Evolutionary conservation across 2,113 vertebrate species (phyloP).

Genomic region (Sceloporus undulatus): DNA sequence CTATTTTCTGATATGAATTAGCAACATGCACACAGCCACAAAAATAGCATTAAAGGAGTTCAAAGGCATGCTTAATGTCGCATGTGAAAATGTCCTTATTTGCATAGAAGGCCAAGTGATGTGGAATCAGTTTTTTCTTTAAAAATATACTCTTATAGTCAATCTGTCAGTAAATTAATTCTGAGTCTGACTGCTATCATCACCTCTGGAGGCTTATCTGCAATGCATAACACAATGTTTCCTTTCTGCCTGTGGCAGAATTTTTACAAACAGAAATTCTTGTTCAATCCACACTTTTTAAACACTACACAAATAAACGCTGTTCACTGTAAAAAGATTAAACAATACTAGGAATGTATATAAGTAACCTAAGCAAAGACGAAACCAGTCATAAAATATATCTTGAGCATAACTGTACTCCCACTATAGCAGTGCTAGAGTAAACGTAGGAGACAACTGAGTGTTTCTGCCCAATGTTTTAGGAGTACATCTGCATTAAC

Average conservation of each 20-base stretch:
- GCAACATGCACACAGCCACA: not conserved
- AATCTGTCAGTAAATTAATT: not conserved
- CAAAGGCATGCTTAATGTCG: not conserved
- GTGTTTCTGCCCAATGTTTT: constrained; percentile 41
- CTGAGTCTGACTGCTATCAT: not conserved
- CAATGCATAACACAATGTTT: not conserved
- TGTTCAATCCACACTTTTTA: not conserved
- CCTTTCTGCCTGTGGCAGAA: not conserved
- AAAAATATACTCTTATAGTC: not conserved
- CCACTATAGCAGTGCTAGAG: not conserved
- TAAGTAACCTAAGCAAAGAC: not conserved
- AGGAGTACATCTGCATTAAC: not conserved
- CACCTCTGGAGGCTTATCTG: not conserved
- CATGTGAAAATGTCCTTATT: not conserved
- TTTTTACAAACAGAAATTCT: constrained; percentile 6
- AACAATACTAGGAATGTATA: constrained; percentile 7
- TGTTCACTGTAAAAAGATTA: not conserved
- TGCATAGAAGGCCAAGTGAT: not conserved
- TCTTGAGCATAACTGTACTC: not conserved
- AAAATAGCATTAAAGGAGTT: not conserved
- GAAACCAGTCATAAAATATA: not conserved
- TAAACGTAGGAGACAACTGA: constrained; percentile 31
- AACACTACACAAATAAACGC: not conserved
- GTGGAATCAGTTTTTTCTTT: not conserved
- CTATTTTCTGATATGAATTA: not conserved